Percentiles rank a stretch among this genome's conserved stretches.
These are phyloP conservation scores for Byasa hedistus DNA, from an alignment of 2,888 invertebrate genomes.

Conservation along the genomic window DNA sequence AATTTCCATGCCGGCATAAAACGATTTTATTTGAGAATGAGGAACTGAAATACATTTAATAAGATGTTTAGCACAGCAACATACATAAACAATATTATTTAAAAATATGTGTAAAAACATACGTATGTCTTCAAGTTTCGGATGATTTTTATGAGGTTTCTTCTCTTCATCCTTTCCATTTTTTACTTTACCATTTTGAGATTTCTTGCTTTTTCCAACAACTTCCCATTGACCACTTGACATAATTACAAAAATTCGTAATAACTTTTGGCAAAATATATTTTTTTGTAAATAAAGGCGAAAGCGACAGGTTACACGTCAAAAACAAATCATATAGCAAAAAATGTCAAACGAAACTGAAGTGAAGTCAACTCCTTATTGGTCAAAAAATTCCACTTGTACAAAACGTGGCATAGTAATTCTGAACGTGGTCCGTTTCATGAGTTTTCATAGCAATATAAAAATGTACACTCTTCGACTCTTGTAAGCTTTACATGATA, in stretches of 20 bases:
- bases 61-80: conserved; percentile 14
- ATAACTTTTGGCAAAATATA: conserved; percentile 35
- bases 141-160: conserved; percentile 81
- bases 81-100: background rate
- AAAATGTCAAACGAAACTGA: conserved; percentile 52
- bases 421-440: conserved; percentile 36
- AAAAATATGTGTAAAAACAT: conserved; percentile 55
- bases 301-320: conserved; percentile 73
- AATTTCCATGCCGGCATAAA: conserved; percentile 82
- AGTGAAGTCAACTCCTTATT: conserved; percentile 51
- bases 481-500: no score
- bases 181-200: conserved; percentile 76
- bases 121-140: conserved; percentile 88
- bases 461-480: no score
- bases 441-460: background rate
- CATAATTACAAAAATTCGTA: conserved; percentile 49
- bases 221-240: conserved; percentile 85
- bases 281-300: conserved; percentile 65
- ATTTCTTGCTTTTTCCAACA: conserved; percentile 83
- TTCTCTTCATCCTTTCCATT: conserved; percentile 80
- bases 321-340: conserved; percentile 56
- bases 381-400: conserved; percentile 67
- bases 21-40: conserved; percentile 83
- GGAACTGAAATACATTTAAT: conserved; percentile 76
- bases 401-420: conserved; percentile 67